Base-by-base conservation (phyloP, 2,888 invertebrate genomes). In the Nematopogon swammerdamellus region DNA sequence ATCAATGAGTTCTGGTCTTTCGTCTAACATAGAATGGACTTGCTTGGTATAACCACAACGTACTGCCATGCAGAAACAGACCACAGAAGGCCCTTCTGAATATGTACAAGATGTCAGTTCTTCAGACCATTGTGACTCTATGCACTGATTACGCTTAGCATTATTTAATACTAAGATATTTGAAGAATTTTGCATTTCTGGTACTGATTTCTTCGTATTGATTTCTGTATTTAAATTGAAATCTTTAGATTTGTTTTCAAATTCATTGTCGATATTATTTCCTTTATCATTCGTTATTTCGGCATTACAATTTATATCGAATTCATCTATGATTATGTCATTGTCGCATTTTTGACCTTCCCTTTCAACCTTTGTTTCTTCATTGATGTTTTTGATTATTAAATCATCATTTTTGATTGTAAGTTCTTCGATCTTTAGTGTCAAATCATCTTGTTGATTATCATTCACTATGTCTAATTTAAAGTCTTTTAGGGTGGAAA, bases 31-130 rank as follows among this genome's bases (percentile, higher is more conserved):
- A 18, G 61, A 57, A 50, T 74, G 74, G 1, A 75, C 61, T 68
- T 76, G 74, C 50, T 72, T 71, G 25, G 67, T 53, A 49, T 77
- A 74, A 0, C 75, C 76, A 50, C 74, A 74, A 1, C 68, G 62
- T 19, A 79, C 73, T 0, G 77, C 74, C 76, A 77, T 74, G 50
- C 72, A 69, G 61, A 80, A 75, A 57, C 77, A 74, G 16, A 62
- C 58, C 1, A 67, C 65, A 0, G 75, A 71, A 0, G 72, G 65
- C 6, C 75, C 77, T 30, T 68, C 70, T 0, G 68, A 59, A 48
- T 67, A 67, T 0, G 79, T 77, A 56, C 65, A 72, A 1, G 65
- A 64, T 65, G 70, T 72, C 11, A 64, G 63, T 51, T 65, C 65
- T 10, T 62, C 65, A 0, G 76, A 79, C 68, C 69, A 72, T 20